phyloP scores from a whole-genome alignment of 2,113 vertebrate species.

The Plestiodon gilberti region DNA sequence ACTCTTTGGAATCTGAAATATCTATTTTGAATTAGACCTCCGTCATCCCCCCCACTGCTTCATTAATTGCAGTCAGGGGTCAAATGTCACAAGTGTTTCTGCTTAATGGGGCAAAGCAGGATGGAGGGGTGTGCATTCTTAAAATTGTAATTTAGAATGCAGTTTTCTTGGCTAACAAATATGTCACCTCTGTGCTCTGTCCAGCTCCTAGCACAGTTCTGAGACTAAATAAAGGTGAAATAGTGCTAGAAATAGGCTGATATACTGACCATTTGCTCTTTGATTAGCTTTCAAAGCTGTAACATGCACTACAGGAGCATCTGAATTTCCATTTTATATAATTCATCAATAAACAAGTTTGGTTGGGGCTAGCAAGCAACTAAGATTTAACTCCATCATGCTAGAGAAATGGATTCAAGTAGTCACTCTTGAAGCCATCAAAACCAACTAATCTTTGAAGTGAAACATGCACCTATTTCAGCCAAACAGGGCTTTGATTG shows the following conservation, averaged over 20 bases:
- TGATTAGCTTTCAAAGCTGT: background rate
- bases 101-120: background rate
- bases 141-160: background rate
- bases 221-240: background rate
- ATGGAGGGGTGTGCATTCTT: background rate
- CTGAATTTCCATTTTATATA: background rate
- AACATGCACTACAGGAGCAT: background rate
- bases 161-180: background rate
- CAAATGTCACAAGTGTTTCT: background rate
- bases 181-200: background rate
- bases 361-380: background rate
- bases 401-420: background rate
- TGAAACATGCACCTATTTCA: background rate
- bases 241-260: background rate
- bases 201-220: background rate
- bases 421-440: background rate
- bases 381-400: background rate
- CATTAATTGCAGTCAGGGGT: background rate
- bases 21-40: background rate
- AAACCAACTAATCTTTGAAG: background rate
- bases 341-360: background rate
- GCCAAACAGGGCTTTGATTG: background rate
- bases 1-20: background rate
- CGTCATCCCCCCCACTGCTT: background rate
- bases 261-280: background rate